Evolutionary conservation across 2,113 vertebrate species (phyloP).

Genomic region (Piaya cayana): DNA sequence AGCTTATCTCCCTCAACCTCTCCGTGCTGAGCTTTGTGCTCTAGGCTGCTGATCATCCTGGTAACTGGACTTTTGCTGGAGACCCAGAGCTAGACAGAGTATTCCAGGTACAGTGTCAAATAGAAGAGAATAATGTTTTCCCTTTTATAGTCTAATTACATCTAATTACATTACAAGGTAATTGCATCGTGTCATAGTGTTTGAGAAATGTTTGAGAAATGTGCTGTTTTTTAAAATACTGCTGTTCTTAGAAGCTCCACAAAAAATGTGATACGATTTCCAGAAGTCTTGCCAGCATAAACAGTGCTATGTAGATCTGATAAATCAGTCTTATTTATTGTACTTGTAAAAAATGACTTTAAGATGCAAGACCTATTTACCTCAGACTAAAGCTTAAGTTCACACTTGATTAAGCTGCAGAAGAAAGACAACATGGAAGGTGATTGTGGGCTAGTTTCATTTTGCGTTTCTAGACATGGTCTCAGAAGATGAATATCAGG

Average conservation of each 20-base stretch:
- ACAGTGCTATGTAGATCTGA: neutral
- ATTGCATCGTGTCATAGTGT: neutral
- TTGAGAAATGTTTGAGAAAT: constrained; percentile 24
- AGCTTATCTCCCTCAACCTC: neutral
- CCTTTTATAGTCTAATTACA: neutral
- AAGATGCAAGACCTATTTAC: neutral
- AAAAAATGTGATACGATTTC: neutral
- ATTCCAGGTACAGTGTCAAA: neutral
- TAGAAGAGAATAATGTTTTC: neutral
- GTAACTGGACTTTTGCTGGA: neutral
- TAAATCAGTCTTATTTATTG: neutral
- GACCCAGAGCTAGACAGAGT: neutral
- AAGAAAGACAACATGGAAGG: neutral
- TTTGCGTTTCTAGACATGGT: neutral
- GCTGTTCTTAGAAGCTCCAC: neutral
- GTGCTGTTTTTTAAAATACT: neutral
- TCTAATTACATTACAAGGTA: neutral
- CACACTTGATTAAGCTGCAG: neutral
- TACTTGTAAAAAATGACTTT: neutral
- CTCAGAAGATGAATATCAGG: fast-evolving
- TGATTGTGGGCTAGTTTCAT: neutral
- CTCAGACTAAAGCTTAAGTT: neutral
- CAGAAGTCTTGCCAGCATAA: neutral
- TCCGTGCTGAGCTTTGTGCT: neutral
- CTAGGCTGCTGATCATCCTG: neutral